Conservation (phyloP, 2,113 vertebrate genomes). For the Colius striatus region DNA sequence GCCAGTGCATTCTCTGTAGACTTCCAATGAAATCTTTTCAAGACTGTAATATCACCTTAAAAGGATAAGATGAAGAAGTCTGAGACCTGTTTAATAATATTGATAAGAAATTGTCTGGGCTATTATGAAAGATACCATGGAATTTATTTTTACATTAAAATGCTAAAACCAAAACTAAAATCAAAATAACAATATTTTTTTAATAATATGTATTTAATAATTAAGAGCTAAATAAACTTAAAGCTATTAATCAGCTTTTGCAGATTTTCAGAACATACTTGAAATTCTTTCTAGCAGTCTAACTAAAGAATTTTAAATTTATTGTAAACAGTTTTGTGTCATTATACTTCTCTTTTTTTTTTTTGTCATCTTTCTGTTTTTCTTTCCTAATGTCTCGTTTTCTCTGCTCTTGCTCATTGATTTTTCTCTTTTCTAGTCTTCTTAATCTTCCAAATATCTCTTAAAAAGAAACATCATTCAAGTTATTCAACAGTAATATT, state of each 20-base stretch:
- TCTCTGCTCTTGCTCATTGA: background rate
- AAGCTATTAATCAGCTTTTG: background rate
- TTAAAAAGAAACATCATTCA: background rate
- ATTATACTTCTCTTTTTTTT: background rate
- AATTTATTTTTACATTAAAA: background rate
- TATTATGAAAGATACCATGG: background rate
- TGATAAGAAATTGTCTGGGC: background rate
- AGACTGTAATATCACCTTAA: background rate
- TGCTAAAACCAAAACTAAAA: background rate
- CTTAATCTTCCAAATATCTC: background rate
- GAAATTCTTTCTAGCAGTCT: background rate
- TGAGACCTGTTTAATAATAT: background rate
- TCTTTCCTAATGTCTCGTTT: background rate
- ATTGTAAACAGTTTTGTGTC: background rate
- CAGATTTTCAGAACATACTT: rapidly evolving
- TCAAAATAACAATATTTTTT: background rate
- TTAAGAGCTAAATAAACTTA: background rate
- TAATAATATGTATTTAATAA: background rate
- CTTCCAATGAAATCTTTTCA: background rate
- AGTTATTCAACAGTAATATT: background rate
- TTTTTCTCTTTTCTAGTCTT: background rate
- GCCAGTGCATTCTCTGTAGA: background rate
- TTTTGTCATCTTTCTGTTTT: background rate
- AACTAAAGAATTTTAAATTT: background rate
- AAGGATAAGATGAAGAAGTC: background rate